phyloP scores from a whole-genome alignment of 2,797 vertebrate species.

The Sarcoramphus papa region DNA sequence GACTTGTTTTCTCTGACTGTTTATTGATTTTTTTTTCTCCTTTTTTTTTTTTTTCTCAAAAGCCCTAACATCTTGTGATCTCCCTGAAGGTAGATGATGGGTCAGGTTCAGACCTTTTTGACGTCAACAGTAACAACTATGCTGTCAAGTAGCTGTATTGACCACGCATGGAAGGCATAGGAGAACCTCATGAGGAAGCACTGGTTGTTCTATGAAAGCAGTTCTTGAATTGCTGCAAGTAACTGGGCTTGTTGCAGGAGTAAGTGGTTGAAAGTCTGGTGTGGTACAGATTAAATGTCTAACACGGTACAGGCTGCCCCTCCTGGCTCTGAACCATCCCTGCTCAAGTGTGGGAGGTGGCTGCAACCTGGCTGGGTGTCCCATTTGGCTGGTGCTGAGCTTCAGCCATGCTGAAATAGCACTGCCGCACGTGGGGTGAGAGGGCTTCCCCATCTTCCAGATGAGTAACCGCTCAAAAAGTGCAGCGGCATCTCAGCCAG shows the following conservation, averaged over 20 bases:
- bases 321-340: not conserved
- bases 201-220: not conserved
- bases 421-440: accelerated
- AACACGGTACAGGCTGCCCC: no score
- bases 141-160: not conserved
- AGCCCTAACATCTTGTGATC: not conserved
- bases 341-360: not conserved
- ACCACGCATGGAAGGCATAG: accelerated
- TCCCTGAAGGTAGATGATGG: not conserved
- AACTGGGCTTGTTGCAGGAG: not conserved
- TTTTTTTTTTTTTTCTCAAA: not conserved
- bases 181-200: not conserved
- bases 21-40: not conserved
- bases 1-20: not conserved
- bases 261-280: not conserved
- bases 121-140: not conserved
- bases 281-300: no score
- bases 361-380: not conserved
- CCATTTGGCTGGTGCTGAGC: not conserved
- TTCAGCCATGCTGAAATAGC: not conserved
- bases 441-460: not conserved
- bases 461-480: accelerated
- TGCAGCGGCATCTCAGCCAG: not conserved
- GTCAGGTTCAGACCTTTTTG: not conserved
- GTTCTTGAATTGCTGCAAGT: not conserved